phyloP scores from a whole-genome alignment of 2,113 vertebrate genomes.

The Cyanoramphus novaezelandiae region DNA sequence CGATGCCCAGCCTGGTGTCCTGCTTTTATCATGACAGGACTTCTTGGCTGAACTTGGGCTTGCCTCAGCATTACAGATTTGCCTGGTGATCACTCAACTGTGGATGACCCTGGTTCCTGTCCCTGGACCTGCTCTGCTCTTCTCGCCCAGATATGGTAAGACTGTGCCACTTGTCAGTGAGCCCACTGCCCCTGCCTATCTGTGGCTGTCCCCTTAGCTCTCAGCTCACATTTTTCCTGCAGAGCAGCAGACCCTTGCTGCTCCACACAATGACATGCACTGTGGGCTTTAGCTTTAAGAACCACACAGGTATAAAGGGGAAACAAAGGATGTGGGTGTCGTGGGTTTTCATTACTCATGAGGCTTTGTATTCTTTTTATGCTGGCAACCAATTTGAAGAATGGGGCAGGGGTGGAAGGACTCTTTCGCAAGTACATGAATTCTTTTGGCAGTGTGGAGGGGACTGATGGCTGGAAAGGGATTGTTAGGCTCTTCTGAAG shows the following conservation, averaged over 20 bases:
- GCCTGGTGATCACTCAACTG: background rate
- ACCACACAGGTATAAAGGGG: background rate
- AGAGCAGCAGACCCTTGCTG: background rate
- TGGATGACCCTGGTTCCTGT: background rate
- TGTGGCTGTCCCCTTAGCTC: background rate
- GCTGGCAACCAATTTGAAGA: background rate
- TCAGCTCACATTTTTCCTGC: background rate
- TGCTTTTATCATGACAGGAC: background rate
- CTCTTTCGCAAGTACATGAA: background rate
- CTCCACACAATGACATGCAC: rapidly evolving
- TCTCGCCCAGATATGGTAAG: background rate
- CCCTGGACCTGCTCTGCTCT: background rate
- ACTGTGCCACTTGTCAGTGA: background rate
- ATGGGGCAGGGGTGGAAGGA: background rate
- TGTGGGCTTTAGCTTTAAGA: background rate
- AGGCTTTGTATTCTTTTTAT: background rate
- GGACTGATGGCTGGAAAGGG: background rate
- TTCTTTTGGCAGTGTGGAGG: background rate
- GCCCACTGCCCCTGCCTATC: background rate
- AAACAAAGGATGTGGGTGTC: background rate
- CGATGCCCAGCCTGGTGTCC: background rate
- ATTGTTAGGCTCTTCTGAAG: background rate
- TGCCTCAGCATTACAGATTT: background rate
- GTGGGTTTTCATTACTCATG: background rate
- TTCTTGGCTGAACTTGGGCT: background rate